These are phyloP conservation scores for Falco rusticolus DNA, from an alignment of 2,797 vertebrate species.

Conservation along the genomic window DNA sequence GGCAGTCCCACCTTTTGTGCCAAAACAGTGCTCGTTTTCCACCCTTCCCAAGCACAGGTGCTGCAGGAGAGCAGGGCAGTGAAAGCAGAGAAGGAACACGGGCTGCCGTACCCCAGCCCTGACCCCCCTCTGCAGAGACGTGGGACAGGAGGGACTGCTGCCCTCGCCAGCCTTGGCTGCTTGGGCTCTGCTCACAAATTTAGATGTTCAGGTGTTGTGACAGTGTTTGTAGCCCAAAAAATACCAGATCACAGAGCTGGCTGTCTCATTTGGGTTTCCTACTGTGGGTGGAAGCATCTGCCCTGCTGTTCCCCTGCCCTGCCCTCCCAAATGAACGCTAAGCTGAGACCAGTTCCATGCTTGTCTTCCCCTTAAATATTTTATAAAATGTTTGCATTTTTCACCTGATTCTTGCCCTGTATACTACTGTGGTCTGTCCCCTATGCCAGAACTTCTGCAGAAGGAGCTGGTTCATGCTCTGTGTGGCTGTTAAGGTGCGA, in stretches of 20 bases:
- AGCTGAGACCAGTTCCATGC: background rate
- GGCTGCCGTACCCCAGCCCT: background rate
- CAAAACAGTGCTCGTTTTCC: accelerated
- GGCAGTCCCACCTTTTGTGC: background rate
- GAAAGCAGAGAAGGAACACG: background rate
- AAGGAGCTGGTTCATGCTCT: background rate
- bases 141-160: accelerated
- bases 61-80: background rate
- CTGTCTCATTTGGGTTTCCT: accelerated
- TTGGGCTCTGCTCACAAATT: background rate
- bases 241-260: accelerated
- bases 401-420: background rate
- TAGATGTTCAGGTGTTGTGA: background rate
- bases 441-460: background rate
- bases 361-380: background rate
- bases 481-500: background rate
- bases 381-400: background rate
- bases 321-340: background rate
- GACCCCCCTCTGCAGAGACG: accelerated
- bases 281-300: background rate
- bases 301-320: background rate
- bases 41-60: accelerated
- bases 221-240: background rate
- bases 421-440: accelerated
- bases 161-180: background rate